Evolutionary conservation across 2,113 vertebrate genomes (phyloP).

Genomic region (Todiramphus chloris): DNA sequence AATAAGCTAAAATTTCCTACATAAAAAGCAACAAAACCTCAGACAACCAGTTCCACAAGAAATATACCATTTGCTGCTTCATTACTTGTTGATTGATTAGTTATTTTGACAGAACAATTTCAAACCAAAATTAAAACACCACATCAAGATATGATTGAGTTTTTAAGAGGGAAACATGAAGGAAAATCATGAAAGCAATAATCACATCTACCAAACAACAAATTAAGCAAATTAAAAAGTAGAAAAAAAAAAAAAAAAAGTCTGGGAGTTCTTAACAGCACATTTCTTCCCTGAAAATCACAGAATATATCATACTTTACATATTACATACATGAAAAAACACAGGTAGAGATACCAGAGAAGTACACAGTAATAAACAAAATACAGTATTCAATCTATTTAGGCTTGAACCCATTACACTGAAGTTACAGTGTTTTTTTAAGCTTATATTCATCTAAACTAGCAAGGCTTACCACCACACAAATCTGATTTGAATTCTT

Average conservation of each 20-base stretch:
- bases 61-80: background rate
- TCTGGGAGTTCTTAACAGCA: background rate
- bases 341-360: background rate
- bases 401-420: background rate
- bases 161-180: background rate
- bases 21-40: background rate
- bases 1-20: background rate
- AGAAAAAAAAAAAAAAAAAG: background rate
- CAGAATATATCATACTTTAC: background rate
- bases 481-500: slow-evolving; percentile 65
- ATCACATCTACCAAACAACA: background rate
- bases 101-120: background rate
- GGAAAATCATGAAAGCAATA: background rate
- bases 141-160: background rate
- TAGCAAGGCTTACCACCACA: slow-evolving; percentile 10
- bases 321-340: background rate
- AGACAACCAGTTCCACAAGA: background rate
- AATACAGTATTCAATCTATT: background rate
- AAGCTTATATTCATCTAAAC: slow-evolving; percentile 41
- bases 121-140: background rate
- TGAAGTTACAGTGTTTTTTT: slow-evolving; percentile 24
- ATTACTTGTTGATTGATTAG: background rate
- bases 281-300: background rate
- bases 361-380: background rate
- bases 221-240: background rate